Evolutionary conservation across 2,797 vertebrate genomes (phyloP).

Genomic region (Percopsis omiscomaycus): DNA sequence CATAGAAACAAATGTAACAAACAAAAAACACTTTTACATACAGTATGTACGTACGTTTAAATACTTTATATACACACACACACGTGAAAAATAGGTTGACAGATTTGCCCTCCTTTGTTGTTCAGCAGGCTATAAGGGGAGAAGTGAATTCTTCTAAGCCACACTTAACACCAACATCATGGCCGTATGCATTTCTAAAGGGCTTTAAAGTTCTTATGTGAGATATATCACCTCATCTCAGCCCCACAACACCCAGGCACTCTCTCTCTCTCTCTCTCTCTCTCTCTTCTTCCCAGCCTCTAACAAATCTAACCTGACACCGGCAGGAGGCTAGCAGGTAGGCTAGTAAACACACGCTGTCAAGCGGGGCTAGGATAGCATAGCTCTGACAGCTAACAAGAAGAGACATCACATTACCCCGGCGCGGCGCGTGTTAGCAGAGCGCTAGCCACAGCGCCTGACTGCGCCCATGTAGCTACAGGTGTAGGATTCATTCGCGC

Average conservation of each 20-base stretch:
- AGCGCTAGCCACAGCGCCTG: slow-evolving; percentile 24
- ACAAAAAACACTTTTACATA: background rate
- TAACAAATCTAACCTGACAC: slow-evolving; percentile 49
- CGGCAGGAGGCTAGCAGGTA: slow-evolving; percentile 57
- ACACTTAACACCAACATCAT: background rate
- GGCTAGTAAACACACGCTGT: slow-evolving; percentile 44
- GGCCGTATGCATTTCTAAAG: background rate
- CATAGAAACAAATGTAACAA: background rate
- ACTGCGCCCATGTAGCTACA: slow-evolving; percentile 53
- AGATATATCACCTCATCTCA: background rate
- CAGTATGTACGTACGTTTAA: background rate
- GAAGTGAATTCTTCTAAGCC: background rate
- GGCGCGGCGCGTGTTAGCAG: slow-evolving; percentile 18
- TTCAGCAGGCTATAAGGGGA: background rate
- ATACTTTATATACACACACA: background rate
- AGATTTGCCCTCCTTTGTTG: background rate
- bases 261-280: background rate
- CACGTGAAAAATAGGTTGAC: too few relatives aligned
- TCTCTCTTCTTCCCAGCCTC: slow-evolving; percentile 1
- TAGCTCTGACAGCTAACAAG: slow-evolving; percentile 57
- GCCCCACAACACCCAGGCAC: background rate
- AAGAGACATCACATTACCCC: slow-evolving; percentile 62
- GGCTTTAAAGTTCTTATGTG: background rate
- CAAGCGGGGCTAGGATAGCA: slow-evolving; percentile 23
- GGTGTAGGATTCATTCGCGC: slow-evolving; percentile 62